Evolutionary conservation across 1,140 invertebrate species (phyloP).

Genomic region (Homalodisca vitripennis): DNA sequence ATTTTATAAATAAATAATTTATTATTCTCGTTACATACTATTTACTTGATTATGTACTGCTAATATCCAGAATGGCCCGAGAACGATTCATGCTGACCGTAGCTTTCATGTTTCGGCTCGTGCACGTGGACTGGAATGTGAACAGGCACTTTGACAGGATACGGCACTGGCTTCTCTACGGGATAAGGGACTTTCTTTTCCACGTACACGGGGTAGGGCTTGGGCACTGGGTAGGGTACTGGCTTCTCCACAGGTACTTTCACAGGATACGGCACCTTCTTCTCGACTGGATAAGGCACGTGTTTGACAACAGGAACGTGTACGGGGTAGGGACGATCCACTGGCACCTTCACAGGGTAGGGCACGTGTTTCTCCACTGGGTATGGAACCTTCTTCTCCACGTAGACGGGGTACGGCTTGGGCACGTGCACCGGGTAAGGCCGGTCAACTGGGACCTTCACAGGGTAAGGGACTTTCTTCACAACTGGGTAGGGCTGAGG

Average conservation of each 20-base stretch:
- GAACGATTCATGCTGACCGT: not conserved
- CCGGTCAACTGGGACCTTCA: slow-evolving; percentile 38
- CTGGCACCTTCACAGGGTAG: slow-evolving; percentile 53
- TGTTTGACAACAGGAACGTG: slow-evolving; percentile 57
- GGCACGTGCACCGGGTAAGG: slow-evolving; percentile 28
- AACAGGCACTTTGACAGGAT: slow-evolving; percentile 57
- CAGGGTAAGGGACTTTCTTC: slow-evolving; percentile 39
- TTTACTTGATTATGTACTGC: no score
- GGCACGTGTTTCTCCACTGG: slow-evolving; percentile 58
- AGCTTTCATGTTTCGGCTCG: slow-evolving; percentile 8
- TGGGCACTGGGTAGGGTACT: slow-evolving; percentile 38
- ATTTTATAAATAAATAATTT: slow-evolving; percentile 8
- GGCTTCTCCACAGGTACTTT: slow-evolving; percentile 55
- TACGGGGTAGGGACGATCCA: slow-evolving; percentile 49
- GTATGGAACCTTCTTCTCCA: slow-evolving; percentile 29
- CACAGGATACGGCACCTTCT: slow-evolving; percentile 49
- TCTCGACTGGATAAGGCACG: slow-evolving; percentile 55
- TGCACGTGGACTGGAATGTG: slow-evolving; percentile 49
- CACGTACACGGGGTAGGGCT: slow-evolving; percentile 40
- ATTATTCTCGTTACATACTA: not conserved
- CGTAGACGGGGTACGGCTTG: slow-evolving; percentile 30
- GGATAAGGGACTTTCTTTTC: slow-evolving; percentile 38
- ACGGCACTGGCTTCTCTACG: slow-evolving; percentile 67
- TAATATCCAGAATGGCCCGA: not conserved
- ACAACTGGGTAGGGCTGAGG: slow-evolving; percentile 66